phyloP scores from a whole-genome alignment of 2,113 vertebrate genomes.

The Myotis davidii region DNA sequence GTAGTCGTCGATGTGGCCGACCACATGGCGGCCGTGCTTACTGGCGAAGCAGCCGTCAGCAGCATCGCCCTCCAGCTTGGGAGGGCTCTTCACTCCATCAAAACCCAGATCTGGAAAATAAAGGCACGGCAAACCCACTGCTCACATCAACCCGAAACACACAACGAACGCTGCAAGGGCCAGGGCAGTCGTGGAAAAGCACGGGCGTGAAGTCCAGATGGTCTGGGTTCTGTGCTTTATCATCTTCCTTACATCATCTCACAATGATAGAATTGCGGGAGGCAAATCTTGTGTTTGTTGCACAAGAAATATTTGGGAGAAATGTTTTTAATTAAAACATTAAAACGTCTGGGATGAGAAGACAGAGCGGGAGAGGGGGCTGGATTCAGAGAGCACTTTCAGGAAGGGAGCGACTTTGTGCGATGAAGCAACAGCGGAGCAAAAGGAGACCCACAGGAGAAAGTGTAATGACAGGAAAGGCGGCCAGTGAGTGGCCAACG shows the following conservation, averaged over 20 bases:
- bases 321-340: not conserved
- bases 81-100: slow-evolving; percentile 58
- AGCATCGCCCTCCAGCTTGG: slow-evolving; percentile 86
- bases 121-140: not conserved
- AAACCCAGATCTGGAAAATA: slow-evolving; percentile 64
- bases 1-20: slow-evolving; percentile 88
- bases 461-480: not conserved
- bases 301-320: not conserved
- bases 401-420: not conserved
- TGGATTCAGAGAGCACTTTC: not conserved
- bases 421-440: not conserved
- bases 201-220: not conserved
- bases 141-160: not conserved
- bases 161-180: no score
- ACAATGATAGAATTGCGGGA: not conserved
- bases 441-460: not conserved
- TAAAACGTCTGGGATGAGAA: not conserved
- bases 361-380: not conserved
- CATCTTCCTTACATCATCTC: not conserved
- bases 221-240: not conserved
- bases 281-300: not conserved
- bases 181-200: not conserved
- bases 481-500: not conserved
- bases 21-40: slow-evolving; percentile 82
- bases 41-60: slow-evolving; percentile 72